These are phyloP conservation scores for Zaprionus tsacasi DNA, from an alignment of 1,140 invertebrate genomes.

Conservation along the genomic window DNA sequence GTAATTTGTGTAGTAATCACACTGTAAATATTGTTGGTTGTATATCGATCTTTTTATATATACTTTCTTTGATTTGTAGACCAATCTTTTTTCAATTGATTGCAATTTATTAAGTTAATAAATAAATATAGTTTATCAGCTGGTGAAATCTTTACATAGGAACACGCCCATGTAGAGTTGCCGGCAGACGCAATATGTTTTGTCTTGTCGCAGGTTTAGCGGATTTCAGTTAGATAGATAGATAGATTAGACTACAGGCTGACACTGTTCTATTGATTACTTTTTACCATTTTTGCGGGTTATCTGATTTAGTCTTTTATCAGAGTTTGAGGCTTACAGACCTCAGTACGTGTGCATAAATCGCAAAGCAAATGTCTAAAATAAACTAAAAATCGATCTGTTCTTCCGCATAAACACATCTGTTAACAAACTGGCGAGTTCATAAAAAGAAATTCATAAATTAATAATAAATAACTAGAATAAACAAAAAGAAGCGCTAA, in stretches of 20 bases:
- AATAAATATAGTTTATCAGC: background rate
- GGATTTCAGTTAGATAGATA: slow-evolving; percentile 20
- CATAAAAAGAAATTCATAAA: slow-evolving; percentile 61
- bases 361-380: slow-evolving; percentile 2
- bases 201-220: slow-evolving; percentile 30
- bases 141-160: background rate
- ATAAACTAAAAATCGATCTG: background rate
- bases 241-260: slow-evolving; percentile 11
- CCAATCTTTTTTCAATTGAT: too few species aligned
- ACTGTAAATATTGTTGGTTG: background rate
- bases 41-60: background rate
- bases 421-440: slow-evolving; percentile 24
- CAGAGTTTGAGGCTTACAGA: background rate
- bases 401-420: slow-evolving; percentile 42
- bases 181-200: slow-evolving; percentile 18
- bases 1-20: slow-evolving; percentile 12
- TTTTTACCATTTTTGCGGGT: background rate
- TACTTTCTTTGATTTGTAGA: background rate
- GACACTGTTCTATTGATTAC: slow-evolving; percentile 28
- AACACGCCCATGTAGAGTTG: background rate
- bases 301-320: slow-evolving; percentile 8
- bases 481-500: slow-evolving; percentile 44
- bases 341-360: slow-evolving; percentile 46
- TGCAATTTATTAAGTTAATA: background rate
- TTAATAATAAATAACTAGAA: slow-evolving; percentile 58